Conservation (phyloP, 2,797 vertebrate genomes). For the Gouania willdenowi region DNA sequence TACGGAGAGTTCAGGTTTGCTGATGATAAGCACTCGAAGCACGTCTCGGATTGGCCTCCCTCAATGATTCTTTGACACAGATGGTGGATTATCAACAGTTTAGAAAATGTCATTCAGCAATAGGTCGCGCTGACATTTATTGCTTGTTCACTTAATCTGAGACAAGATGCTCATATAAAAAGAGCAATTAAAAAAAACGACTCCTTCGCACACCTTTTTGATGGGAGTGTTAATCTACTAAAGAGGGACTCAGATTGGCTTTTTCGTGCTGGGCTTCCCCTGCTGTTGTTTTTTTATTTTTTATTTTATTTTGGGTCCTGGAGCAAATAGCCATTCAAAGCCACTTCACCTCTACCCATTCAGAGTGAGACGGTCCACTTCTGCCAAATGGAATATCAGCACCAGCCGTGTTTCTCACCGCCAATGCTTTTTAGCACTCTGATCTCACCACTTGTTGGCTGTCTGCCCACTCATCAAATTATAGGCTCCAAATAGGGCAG, state of each 20-base stretch:
- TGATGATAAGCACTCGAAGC: constrained; percentile 51
- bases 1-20: constrained; percentile 60
- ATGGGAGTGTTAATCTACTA: constrained; percentile 69
- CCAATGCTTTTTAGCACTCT: constrained; percentile 68
- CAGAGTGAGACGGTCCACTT: constrained; percentile 67
- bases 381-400: constrained; percentile 71
- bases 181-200: constrained; percentile 67
- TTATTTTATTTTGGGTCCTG: constrained; percentile 57
- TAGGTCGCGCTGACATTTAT: constrained; percentile 69
- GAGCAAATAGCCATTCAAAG: constrained; percentile 63
- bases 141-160: constrained; percentile 71
- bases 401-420: constrained; percentile 59
- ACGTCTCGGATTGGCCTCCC: constrained; percentile 46
- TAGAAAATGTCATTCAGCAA: constrained; percentile 68
- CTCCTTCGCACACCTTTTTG: constrained; percentile 64
- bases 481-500: constrained; percentile 71
- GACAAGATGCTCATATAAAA: constrained; percentile 67
- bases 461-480: constrained; percentile 76
- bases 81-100: constrained; percentile 74
- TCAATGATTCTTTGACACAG: constrained; percentile 62
- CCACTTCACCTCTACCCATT: constrained; percentile 68
- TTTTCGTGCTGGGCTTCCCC: constrained; percentile 55
- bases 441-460: constrained; percentile 67
- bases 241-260: constrained; percentile 57
- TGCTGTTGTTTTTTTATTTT: constrained; percentile 39